A percentile compares a stretch with the other conserved stretches of the same genome.
These are phyloP conservation scores for Altica lythri DNA, from an alignment of 2,888 invertebrate genomes.

Conservation along the genomic window DNA sequence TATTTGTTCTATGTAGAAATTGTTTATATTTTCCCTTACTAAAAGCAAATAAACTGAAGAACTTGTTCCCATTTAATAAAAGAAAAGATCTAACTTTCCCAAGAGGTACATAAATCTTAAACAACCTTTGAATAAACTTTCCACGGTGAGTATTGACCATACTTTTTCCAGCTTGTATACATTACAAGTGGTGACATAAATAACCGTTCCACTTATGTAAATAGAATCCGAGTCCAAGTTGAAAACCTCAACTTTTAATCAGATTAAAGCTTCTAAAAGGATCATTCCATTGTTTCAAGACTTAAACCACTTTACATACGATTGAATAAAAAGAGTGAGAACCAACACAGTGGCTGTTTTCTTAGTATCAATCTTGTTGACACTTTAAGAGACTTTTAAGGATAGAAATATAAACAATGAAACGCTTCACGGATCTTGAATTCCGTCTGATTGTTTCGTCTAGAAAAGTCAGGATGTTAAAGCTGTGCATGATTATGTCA, in stretches of 20 bases:
- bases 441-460: conserved; percentile 18
- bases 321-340: conserved; percentile 43
- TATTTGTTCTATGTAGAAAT: too few relatives aligned
- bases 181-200: conserved; percentile 23
- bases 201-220: conserved; percentile 30
- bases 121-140: background rate
- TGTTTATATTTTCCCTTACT: too few relatives aligned
- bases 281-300: conserved; percentile 34
- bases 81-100: too few relatives aligned
- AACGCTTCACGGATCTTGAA: conserved; percentile 21
- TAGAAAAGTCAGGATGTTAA: conserved; percentile 2
- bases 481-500: conserved; percentile 12
- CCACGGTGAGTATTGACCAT: background rate
- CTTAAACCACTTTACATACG: conserved; percentile 39
- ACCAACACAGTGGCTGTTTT: conserved; percentile 36
- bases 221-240: conserved; percentile 20
- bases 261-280: conserved; percentile 30
- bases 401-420: conserved; percentile 36
- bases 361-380: conserved; percentile 41
- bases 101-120: background rate
- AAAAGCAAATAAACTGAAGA: too few relatives aligned
- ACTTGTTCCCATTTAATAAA: too few relatives aligned
- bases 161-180: conserved; percentile 6
- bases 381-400: conserved; percentile 35
- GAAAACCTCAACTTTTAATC: conserved; percentile 33